A percentile compares a stretch with the other conserved stretches of the same genome.
Evolutionary conservation across 1,140 invertebrate genomes (phyloP).

Genomic region (Nylanderia fulva): DNA sequence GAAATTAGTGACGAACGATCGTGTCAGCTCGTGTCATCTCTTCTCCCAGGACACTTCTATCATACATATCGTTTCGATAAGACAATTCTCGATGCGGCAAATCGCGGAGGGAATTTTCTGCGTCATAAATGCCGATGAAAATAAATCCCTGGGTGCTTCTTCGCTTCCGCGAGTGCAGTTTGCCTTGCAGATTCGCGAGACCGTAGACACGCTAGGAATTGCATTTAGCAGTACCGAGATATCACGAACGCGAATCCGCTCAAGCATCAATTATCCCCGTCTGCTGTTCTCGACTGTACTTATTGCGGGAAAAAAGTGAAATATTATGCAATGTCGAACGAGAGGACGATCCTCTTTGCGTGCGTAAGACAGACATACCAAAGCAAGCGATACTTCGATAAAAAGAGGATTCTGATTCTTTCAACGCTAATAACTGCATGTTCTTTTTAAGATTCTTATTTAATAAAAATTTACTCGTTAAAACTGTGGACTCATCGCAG

Average conservation of each 20-base stretch:
- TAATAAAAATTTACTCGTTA: slow-evolving; percentile 1
- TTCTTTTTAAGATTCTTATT: neutral
- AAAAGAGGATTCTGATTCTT: neutral
- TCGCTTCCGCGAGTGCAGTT: slow-evolving; percentile 19
- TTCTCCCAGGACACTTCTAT: neutral
- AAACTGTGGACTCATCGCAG: neutral
- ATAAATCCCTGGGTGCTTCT: slow-evolving; percentile 14
- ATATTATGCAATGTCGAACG: slow-evolving; percentile 62
- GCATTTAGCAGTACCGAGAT: slow-evolving; percentile 30
- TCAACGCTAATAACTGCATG: neutral
- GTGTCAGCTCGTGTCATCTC: slow-evolving; percentile 6
- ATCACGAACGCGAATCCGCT: slow-evolving; percentile 3
- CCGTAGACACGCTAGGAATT: slow-evolving; percentile 51
- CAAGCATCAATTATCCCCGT: slow-evolving; percentile 49
- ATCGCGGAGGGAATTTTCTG: slow-evolving; percentile 53
- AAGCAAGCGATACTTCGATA: neutral
- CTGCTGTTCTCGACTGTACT: slow-evolving; percentile 13
- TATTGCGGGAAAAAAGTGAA: slow-evolving; percentile 1
- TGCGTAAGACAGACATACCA: slow-evolving; percentile 13
- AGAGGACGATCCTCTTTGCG: slow-evolving; percentile 52
- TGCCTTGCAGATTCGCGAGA: slow-evolving; percentile 54
- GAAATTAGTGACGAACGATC: slow-evolving; percentile 39
- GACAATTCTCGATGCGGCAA: slow-evolving; percentile 15
- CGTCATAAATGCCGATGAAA: slow-evolving; percentile 12
- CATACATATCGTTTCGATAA: neutral